These are phyloP conservation scores for western clawed frog (Xenopus tropicalis) DNA, from an alignment of 2,113 vertebrate genomes.

Conservation along the genomic window UCB_Xtro_10.0 CM004448.2:61154001-61154500, in stretches of 20 bases:
- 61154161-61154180: neutral
- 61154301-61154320: neutral
- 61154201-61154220: neutral
- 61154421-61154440: too few species aligned
- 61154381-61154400: neutral
- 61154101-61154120: slow-evolving; percentile 21
- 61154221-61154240: neutral
- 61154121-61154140: neutral
- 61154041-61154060: neutral
- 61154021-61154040: neutral
- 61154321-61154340: neutral
- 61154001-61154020: neutral
- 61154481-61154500: too few species aligned
- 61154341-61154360: neutral
- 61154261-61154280: neutral
- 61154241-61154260: neutral
- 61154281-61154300: neutral
- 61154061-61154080: neutral
- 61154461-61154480: too few species aligned
- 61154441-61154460: too few species aligned
- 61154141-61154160: neutral
- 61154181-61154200: slow-evolving; percentile 2
- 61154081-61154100: slow-evolving; percentile 46
- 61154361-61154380: neutral
- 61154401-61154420: too few species aligned